Percentiles rank a stretch among this genome's conserved stretches.
These are phyloP conservation scores for Rhopilema esculentum DNA, from an alignment of 30 jellyfish, hydroid and myxozoan genomes.

Conservation along the genomic window DNA sequence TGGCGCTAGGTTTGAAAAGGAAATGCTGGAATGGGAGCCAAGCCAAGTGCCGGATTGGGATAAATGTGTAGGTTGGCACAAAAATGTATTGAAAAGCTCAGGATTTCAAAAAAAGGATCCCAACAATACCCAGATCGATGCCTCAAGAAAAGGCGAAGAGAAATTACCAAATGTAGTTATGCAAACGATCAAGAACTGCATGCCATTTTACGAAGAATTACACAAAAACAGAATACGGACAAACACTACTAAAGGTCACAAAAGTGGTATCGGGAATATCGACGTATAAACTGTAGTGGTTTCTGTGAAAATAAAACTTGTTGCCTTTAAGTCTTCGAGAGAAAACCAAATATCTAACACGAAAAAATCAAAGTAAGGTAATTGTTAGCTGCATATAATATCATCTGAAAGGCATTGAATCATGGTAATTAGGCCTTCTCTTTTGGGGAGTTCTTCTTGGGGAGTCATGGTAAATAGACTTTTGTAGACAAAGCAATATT, in stretches of 20 bases:
- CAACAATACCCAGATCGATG: constrained; percentile 36
- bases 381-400: neutral
- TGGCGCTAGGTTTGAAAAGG: constrained; percentile 76
- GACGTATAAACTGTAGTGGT: neutral
- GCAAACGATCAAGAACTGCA: constrained; percentile 69
- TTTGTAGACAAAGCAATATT: too few species aligned
- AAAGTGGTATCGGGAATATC: neutral
- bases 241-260: neutral
- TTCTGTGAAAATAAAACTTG: neutral
- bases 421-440: too few species aligned
- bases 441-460: too few species aligned
- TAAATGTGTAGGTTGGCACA: constrained; percentile 97
- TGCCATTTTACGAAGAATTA: constrained; percentile 72
- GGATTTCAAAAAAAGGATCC: constrained; percentile 82
- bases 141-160: constrained; percentile 1
- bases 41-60: constrained; percentile 95
- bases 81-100: constrained; percentile 84
- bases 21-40: constrained; percentile 95
- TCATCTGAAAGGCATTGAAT: neutral
- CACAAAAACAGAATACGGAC: constrained; percentile 51
- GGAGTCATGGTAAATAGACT: too few species aligned
- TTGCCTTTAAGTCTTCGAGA: too few species aligned
- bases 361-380: too few species aligned
- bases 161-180: constrained; percentile 67
- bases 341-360: too few species aligned